Evolutionary conservation across 1,140 invertebrate species (phyloP), one percentile per base, ranked within the genome.

Genomic region (Sminthurides bifidus): DNA sequence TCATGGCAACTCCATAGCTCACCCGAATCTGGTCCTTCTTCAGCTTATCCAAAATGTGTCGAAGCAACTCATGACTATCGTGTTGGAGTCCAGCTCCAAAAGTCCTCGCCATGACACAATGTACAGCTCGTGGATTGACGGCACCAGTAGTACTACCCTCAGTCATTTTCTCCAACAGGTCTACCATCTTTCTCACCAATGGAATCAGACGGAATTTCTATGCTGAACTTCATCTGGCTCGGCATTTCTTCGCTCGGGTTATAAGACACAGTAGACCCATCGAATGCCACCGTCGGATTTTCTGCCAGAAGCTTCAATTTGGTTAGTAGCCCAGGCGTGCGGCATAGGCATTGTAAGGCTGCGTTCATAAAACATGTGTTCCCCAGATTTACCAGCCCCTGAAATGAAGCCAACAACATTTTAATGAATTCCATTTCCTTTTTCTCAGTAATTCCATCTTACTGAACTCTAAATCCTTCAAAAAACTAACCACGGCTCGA

Each of bases 71-170:
- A 68, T 98, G 94, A 10, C 92, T 82, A 73, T 98, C 94, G 68
- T 98, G 93, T 69, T 98, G 93, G 63, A 91, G 85, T 26, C 83
- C 90, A n/a, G 89, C 88, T 54, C 82, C 82, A 70, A 95, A 97
- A 78, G 77, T 68, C 84, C 87, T 66, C 78, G 77, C 54, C 79
- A 83, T n/a, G 92, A 75, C 59, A 80, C 78, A 33, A 77, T 77
- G 43, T 92, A 81, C 17, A 93, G 74, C 52, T 80, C 77, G 30
- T 74, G 73, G 1, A 90, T 89, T 38, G 74, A 48, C 44, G 21
- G 44, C 8, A 12, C 12, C 24, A 26, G 14, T 21, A 5, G 15
- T 8, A 4, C 44, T n/a, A n/a, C n/a, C 44, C 10, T 24, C 19
- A 27, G 44, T 48, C 19, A 48, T 48, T 48, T 48, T 8, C 8